phyloP scores from a whole-genome alignment of 2,113 vertebrate genomes.

The Manacus vitellinus region DNA sequence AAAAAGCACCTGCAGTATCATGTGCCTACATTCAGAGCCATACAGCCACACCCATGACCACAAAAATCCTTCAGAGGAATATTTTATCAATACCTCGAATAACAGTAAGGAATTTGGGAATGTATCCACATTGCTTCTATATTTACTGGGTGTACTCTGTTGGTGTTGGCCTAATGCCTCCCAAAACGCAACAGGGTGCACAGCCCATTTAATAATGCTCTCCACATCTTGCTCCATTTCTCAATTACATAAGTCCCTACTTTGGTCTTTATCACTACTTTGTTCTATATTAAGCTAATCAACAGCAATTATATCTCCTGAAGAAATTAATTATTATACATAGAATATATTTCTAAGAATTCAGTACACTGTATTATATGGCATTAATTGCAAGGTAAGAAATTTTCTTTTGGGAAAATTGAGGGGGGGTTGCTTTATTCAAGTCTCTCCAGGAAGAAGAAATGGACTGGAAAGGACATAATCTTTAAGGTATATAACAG shows the following conservation, averaged over 20 bases:
- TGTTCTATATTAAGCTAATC: not conserved
- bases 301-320: not conserved
- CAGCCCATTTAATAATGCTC: not conserved
- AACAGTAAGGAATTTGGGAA: not conserved
- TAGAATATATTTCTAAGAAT: not conserved
- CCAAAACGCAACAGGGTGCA: not conserved
- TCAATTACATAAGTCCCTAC: not conserved
- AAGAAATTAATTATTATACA: not conserved
- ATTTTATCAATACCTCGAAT: not conserved
- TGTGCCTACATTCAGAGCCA: not conserved
- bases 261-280: not conserved
- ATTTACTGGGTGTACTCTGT: not conserved
- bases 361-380: not conserved
- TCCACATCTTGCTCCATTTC: not conserved
- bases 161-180: not conserved
- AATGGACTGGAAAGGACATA: not conserved
- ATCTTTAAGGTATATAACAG: not conserved
- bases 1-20: not conserved
- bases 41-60: not conserved
- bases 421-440: not conserved
- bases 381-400: not conserved
- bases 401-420: not conserved
- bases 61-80: not conserved
- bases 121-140: not conserved
- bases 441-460: not conserved